These are phyloP conservation scores for Chascanopsetta lugubris DNA, from an alignment of 2,113 vertebrate species.

Conservation along the genomic window DNA sequence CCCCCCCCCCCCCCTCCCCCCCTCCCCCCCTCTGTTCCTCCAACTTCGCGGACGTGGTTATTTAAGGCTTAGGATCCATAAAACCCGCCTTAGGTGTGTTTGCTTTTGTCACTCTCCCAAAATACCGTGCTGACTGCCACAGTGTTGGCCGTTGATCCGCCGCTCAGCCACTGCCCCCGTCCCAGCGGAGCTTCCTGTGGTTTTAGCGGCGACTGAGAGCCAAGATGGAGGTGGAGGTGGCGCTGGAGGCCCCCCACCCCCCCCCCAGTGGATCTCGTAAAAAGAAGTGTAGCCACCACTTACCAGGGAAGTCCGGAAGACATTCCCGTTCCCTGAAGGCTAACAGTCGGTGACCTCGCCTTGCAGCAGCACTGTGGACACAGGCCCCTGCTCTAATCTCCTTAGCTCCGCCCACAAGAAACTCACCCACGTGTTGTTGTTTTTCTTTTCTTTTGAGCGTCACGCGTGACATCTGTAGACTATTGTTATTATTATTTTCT, in stretches of 20 bases:
- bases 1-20: conserved; percentile 16
- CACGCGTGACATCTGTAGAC: neutral
- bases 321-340: conserved; percentile 22
- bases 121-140: conserved; percentile 52
- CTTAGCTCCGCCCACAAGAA: neutral
- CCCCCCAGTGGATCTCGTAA: conserved; percentile 8
- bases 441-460: no score
- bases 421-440: no score
- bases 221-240: conserved; percentile 47
- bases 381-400: conserved; percentile 21
- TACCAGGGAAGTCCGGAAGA: conserved; percentile 43
- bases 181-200: conserved; percentile 51
- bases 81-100: conserved; percentile 72
- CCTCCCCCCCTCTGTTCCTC: conserved; percentile 31
- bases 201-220: conserved; percentile 45
- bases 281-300: conserved; percentile 44
- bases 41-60: conserved; percentile 70
- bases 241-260: neutral
- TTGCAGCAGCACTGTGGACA: conserved; percentile 13
- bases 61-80: conserved; percentile 74
- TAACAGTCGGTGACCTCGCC: conserved; percentile 32
- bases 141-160: conserved; percentile 57
- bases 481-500: conserved; percentile 35
- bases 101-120: conserved; percentile 74
- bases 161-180: conserved; percentile 58